phyloP scores from a whole-genome alignment of 2,888 invertebrate species.

The Anoncus sp. region DNA sequence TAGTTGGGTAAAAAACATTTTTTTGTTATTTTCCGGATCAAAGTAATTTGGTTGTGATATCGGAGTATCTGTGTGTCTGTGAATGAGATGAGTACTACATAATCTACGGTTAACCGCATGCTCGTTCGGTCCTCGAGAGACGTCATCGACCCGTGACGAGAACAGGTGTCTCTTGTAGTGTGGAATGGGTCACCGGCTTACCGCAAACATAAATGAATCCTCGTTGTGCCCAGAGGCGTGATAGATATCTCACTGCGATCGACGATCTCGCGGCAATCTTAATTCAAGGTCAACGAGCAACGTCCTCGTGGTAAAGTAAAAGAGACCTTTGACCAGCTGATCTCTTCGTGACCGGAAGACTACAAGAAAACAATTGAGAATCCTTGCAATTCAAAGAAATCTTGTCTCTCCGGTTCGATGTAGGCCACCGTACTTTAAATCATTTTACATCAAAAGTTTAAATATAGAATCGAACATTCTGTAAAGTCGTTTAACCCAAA shows the following conservation, averaged over 20 bases:
- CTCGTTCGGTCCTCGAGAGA: constrained; percentile 15
- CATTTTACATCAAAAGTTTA: background rate
- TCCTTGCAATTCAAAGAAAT: background rate
- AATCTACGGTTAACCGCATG: constrained; percentile 43
- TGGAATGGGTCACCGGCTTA: constrained; percentile 44
- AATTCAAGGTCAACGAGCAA: constrained; percentile 55
- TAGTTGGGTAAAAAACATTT: background rate
- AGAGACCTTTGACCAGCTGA: constrained; percentile 41
- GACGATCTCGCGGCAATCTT: constrained; percentile 41
- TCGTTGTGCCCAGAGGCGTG: constrained; percentile 53
- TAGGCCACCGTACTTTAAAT: background rate
- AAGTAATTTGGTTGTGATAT: background rate
- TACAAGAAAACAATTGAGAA: constrained; percentile 1
- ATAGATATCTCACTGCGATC: constrained; percentile 49
- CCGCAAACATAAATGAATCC: constrained; percentile 53
- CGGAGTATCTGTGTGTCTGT: background rate
- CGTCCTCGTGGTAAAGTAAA: constrained; percentile 33
- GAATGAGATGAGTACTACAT: constrained; percentile 16
- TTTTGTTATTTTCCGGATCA: background rate
- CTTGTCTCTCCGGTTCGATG: background rate
- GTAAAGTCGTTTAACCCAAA: background rate
- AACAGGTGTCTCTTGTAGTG: constrained; percentile 55
- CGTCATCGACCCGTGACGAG: constrained; percentile 52
- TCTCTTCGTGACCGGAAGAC: constrained; percentile 1
- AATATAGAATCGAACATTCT: background rate